A percentile compares a stretch with the other conserved stretches of the same genome.
These are phyloP conservation scores for Noctua comes DNA, from an alignment of 2,888 invertebrate species.

Conservation along the genomic window DNA sequence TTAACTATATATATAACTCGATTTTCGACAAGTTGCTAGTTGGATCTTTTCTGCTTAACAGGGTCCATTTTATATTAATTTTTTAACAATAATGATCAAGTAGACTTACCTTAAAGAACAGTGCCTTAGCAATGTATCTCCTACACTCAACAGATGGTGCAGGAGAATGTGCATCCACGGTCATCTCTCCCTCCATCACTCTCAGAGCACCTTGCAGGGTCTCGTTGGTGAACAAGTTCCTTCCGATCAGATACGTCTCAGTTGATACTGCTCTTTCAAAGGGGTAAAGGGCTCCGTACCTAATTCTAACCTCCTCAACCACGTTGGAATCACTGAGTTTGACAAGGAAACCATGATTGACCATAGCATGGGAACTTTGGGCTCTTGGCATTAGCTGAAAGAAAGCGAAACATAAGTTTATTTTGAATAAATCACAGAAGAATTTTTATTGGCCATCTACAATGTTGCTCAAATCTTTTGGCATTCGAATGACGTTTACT, in stretches of 20 bases:
- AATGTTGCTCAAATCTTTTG: not conserved
- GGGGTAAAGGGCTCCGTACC: conserved; percentile 90
- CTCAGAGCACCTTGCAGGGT: conserved; percentile 80
- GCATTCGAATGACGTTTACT: not conserved
- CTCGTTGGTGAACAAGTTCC: conserved; percentile 77
- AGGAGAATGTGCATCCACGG: conserved; percentile 79
- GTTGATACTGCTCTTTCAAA: conserved; percentile 87
- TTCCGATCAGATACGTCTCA: conserved; percentile 87
- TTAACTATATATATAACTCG: too few relatives aligned
- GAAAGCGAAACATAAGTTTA: not conserved
- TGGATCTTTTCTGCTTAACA: too few relatives aligned
- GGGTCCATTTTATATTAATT: too few relatives aligned
- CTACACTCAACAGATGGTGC: conserved; percentile 90
- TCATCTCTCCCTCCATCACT: conserved; percentile 73
- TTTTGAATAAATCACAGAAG: not conserved
- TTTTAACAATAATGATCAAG: not conserved
- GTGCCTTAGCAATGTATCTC: conserved; percentile 88
- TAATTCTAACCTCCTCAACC: conserved; percentile 78
- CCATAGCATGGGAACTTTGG: conserved; percentile 93
- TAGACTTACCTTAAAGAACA: conserved; percentile 91
- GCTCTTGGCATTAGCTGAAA: conserved; percentile 92
- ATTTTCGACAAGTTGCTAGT: too few relatives aligned
- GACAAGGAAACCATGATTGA: conserved; percentile 93
- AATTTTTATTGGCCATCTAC: not conserved
- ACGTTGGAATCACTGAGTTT: conserved; percentile 79